Evolutionary conservation across 2,113 vertebrate species (phyloP).

Genomic region (Callipepla squamata): DNA sequence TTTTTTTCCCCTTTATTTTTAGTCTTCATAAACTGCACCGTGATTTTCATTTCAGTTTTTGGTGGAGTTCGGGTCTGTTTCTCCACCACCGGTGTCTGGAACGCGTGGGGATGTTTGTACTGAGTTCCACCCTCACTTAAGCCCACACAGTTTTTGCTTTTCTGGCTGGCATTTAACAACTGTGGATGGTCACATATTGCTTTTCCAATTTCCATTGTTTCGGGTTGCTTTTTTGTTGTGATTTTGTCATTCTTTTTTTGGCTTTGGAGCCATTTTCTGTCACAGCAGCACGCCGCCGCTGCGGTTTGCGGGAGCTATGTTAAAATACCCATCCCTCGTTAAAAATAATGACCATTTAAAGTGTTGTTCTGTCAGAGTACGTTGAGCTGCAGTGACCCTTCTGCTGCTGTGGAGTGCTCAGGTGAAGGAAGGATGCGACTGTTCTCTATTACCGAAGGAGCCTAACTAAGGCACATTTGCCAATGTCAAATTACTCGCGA

Average conservation of each 20-base stretch:
- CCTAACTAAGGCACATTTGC: conserved; percentile 69
- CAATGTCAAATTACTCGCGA: conserved; percentile 69
- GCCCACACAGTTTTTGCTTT: neutral
- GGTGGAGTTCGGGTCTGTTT: neutral
- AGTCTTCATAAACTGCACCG: neutral
- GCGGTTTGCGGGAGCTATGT: neutral
- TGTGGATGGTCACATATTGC: neutral
- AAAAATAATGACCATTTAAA: conserved; percentile 41
- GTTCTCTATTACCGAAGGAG: conserved; percentile 65
- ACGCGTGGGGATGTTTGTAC: neutral
- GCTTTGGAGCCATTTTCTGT: neutral
- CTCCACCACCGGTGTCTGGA: neutral
- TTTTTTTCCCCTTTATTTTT: neutral
- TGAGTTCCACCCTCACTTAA: conserved; percentile 29
- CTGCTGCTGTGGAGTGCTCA: neutral
- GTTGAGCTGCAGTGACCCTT: conserved; percentile 52
- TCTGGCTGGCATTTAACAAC: conserved; percentile 10
- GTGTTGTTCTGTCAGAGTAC: neutral
- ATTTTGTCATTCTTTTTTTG: neutral
- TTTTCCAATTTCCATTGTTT: neutral
- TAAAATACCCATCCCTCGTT: conserved; percentile 11
- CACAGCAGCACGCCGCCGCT: neutral
- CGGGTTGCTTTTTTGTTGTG: neutral
- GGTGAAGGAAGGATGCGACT: conserved; percentile 9
- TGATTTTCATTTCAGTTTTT: neutral